phyloP scores from a whole-genome alignment of 2,113 vertebrate genomes.

The Junco hyemalis region DNA sequence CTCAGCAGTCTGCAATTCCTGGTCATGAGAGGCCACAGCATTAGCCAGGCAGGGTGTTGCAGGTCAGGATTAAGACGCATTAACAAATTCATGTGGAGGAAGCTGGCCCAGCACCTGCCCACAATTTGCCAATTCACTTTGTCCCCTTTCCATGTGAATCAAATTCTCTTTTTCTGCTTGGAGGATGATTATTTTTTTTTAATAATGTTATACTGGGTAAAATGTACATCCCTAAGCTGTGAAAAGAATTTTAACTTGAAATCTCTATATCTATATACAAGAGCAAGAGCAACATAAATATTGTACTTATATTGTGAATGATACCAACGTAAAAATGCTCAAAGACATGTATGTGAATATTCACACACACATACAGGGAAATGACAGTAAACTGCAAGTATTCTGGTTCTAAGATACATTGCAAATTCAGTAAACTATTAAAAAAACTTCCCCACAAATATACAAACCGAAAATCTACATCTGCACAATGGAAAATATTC shows the following conservation, averaged over 20 bases:
- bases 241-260: neutral
- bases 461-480: neutral
- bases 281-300: neutral
- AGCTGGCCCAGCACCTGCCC: constrained; percentile 33
- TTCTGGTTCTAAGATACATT: neutral
- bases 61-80: constrained; percentile 56
- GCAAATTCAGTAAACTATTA: neutral
- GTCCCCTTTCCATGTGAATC: neutral
- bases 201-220: neutral
- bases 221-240: neutral
- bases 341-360: neutral
- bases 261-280: neutral
- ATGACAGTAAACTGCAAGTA: neutral
- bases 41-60: constrained; percentile 6
- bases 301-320: neutral
- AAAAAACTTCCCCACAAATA: neutral
- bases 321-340: neutral
- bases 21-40: constrained; percentile 38
- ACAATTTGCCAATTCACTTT: neutral
- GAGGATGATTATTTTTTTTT: neutral
- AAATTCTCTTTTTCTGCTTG: neutral
- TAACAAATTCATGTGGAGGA: constrained; percentile 47
- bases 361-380: neutral
- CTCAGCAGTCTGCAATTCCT: neutral
- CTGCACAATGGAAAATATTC: neutral